Evolutionary conservation across 1,140 invertebrate genomes (phyloP).

Genomic region (Brachionus angularis): DNA sequence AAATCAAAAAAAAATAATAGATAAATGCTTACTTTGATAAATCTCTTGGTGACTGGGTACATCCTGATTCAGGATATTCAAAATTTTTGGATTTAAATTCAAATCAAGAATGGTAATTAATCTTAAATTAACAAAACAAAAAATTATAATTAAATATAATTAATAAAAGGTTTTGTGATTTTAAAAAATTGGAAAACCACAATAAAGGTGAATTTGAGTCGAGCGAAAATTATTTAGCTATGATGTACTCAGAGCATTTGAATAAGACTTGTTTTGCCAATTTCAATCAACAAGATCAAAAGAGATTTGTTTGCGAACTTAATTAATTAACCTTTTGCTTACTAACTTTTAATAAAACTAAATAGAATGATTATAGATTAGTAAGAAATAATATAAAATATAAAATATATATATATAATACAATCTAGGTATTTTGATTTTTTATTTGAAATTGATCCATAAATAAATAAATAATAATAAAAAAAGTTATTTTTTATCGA

Average conservation of each 20-base stretch:
- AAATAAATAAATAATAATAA: background rate
- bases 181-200: background rate
- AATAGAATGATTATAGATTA: too few relatives aligned
- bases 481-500: too few relatives aligned
- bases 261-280: background rate
- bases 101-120: constrained; percentile 11
- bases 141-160: too few relatives aligned
- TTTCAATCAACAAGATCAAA: background rate
- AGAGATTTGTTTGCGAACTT: constrained; percentile 13
- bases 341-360: too few relatives aligned
- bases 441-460: background rate
- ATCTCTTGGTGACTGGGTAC: constrained; percentile 15
- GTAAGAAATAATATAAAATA: too few relatives aligned
- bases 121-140: too few relatives aligned
- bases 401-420: too few relatives aligned
- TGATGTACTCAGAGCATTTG: background rate
- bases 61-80: constrained; percentile 10
- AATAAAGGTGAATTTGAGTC: background rate
- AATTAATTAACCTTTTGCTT: background rate
- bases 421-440: background rate
- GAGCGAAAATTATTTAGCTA: constrained; percentile 7
- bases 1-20: background rate
- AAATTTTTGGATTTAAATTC: background rate
- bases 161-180: constrained; percentile 10
- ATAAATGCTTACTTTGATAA: constrained; percentile 32